phyloP scores from a whole-genome alignment of 2,888 invertebrate genomes.

The Strigamia transsilvanica region DNA sequence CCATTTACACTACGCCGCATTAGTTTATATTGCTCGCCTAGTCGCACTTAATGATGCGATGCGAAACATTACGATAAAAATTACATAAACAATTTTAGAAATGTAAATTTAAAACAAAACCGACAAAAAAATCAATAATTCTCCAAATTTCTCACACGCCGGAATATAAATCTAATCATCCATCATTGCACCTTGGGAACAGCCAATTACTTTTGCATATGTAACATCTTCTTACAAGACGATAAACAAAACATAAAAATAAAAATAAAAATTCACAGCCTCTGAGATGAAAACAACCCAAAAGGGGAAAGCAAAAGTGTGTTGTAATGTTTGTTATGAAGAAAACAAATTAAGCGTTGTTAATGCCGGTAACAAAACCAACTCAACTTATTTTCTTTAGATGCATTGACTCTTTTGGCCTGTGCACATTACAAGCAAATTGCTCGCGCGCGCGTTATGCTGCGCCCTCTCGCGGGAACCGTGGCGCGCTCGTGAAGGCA shows the following conservation, averaged over 20 bases:
- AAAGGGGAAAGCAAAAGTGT: neutral
- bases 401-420: constrained; percentile 39
- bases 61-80: too few species aligned
- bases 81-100: too few species aligned
- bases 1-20: too few species aligned
- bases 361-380: neutral
- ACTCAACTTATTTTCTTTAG: constrained; percentile 13
- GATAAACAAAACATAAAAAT: constrained; percentile 12
- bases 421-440: constrained; percentile 26
- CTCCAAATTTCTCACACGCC: neutral
- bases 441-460: constrained; percentile 19
- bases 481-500: constrained; percentile 5
- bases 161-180: neutral
- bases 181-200: neutral
- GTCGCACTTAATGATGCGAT: too few species aligned
- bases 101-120: too few species aligned
- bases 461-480: constrained; percentile 36
- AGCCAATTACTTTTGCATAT: constrained; percentile 17
- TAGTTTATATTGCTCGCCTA: too few species aligned
- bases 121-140: too few species aligned
- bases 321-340: neutral
- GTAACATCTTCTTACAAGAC: neutral
- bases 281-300: neutral
- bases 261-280: neutral
- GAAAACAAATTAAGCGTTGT: constrained; percentile 30